These are phyloP conservation scores for Balanococcus diminutus DNA, from an alignment of 2,888 invertebrate genomes.

Conservation along the genomic window DNA sequence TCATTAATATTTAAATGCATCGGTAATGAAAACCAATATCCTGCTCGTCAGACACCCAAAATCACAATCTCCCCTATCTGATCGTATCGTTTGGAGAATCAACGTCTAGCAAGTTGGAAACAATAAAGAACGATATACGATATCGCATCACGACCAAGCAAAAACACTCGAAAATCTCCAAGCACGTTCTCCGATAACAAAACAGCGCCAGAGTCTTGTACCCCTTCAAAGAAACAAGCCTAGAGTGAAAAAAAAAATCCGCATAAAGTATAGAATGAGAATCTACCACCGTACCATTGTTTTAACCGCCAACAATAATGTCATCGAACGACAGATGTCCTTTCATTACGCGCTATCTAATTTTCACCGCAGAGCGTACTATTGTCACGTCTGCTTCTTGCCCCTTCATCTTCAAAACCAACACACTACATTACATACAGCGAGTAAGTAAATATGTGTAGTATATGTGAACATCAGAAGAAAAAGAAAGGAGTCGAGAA, in stretches of 20 bases:
- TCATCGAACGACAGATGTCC: conserved; percentile 55
- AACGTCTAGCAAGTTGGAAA: not conserved
- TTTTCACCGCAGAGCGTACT: conserved; percentile 23
- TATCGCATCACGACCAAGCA: conserved; percentile 18
- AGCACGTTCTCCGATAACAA: conserved; percentile 50
- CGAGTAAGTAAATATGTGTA: not conserved
- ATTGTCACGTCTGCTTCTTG: conserved; percentile 1
- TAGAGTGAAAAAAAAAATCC: not conserved
- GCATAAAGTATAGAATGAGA: not conserved
- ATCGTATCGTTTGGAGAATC: not conserved
- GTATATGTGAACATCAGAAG: not conserved
- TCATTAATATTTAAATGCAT: too few relatives aligned
- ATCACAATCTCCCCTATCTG: not conserved
- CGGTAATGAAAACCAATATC: too few relatives aligned
- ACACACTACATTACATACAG: too few relatives aligned
- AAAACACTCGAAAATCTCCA: conserved; percentile 44
- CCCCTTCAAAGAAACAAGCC: not conserved
- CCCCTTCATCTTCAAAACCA: not conserved
- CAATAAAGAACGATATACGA: conserved; percentile 52
- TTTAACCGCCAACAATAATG: conserved; percentile 39
- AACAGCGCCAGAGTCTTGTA: conserved; percentile 14
- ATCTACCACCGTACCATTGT: conserved; percentile 15
- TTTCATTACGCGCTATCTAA: conserved; percentile 47
- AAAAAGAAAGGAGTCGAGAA: not conserved
- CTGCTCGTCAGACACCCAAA: too few relatives aligned